Percentiles rank a stretch among this genome's conserved stretches.
phyloP scores from a whole-genome alignment of 1,140 invertebrate genomes.

The Calliopsis andreniformis region DNA sequence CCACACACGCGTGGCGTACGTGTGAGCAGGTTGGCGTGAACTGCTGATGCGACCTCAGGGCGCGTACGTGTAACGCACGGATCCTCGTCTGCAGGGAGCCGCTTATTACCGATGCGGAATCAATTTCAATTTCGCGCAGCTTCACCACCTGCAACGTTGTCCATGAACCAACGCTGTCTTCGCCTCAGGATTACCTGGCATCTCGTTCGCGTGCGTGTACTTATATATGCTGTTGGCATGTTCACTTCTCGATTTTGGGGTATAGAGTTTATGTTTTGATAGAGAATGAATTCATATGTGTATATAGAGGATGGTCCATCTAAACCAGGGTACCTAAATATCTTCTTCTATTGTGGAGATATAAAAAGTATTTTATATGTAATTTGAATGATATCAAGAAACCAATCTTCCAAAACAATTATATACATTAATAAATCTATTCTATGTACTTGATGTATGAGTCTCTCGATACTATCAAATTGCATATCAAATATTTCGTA shows the following conservation, averaged over 20 bases:
- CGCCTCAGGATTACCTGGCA: constrained; percentile 52
- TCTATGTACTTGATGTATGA: too few relatives aligned
- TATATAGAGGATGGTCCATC: too few relatives aligned
- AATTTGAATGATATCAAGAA: too few relatives aligned
- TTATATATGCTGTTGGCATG: neutral
- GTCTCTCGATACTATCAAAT: too few relatives aligned
- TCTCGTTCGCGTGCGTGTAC: constrained; percentile 32
- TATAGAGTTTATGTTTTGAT: neutral
- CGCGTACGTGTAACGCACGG: constrained; percentile 51
- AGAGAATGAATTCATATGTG: too few relatives aligned
- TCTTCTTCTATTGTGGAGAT: too few relatives aligned
- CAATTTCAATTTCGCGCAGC: constrained; percentile 70
- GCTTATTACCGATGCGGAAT: constrained; percentile 71
- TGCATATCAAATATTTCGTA: too few relatives aligned
- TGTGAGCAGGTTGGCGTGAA: constrained; percentile 41
- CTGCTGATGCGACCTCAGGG: constrained; percentile 50
- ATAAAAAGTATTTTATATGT: too few relatives aligned
- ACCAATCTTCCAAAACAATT: too few relatives aligned
- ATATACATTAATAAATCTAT: too few relatives aligned
- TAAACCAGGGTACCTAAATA: too few relatives aligned
- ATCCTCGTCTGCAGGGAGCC: constrained; percentile 56
- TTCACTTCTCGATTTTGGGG: neutral
- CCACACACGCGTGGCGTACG: constrained; percentile 17
- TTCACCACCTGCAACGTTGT: constrained; percentile 64
- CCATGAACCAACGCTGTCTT: constrained; percentile 46